Evolutionary conservation across 2,888 invertebrate species (phyloP).

Genomic region (Xestoiulus laeticollis): DNA sequence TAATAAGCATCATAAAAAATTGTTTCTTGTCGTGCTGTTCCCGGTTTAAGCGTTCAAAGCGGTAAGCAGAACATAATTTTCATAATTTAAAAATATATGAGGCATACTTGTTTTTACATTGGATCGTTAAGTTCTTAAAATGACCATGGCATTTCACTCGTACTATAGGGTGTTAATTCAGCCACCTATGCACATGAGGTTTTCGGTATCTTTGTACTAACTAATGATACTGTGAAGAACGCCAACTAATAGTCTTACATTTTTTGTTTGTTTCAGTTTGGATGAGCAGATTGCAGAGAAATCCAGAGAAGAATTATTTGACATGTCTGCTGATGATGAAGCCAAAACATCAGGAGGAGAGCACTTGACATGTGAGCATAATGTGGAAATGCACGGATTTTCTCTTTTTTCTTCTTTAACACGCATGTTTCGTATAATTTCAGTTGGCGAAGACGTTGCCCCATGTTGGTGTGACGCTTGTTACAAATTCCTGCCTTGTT

Average conservation of each 20-base stretch:
- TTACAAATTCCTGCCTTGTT: slow-evolving; percentile 36
- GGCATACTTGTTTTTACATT: too few relatives aligned
- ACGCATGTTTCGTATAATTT: neutral
- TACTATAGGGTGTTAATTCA: too few relatives aligned
- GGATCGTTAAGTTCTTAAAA: too few relatives aligned
- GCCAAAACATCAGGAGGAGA: neutral
- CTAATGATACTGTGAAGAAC: too few relatives aligned
- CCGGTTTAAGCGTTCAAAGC: neutral
- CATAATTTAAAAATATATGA: too few relatives aligned
- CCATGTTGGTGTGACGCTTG: slow-evolving; percentile 27
- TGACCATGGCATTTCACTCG: too few relatives aligned
- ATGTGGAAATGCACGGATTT: neutral
- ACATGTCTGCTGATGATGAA: slow-evolving; percentile 20
- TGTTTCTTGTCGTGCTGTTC: neutral
- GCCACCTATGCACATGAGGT: too few relatives aligned
- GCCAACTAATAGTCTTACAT: too few relatives aligned
- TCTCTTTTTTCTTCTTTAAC: neutral
- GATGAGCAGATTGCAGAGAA: neutral
- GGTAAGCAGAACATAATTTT: too few relatives aligned
- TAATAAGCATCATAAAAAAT: neutral
- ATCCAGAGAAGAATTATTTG: neutral
- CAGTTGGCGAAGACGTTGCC: neutral
- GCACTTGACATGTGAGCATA: neutral
- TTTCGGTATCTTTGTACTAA: too few relatives aligned
- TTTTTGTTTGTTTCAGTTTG: neutral